Base-by-base conservation (phyloP, 2,888 invertebrate genomes). In the Didymodactylos carnosus region DNA sequence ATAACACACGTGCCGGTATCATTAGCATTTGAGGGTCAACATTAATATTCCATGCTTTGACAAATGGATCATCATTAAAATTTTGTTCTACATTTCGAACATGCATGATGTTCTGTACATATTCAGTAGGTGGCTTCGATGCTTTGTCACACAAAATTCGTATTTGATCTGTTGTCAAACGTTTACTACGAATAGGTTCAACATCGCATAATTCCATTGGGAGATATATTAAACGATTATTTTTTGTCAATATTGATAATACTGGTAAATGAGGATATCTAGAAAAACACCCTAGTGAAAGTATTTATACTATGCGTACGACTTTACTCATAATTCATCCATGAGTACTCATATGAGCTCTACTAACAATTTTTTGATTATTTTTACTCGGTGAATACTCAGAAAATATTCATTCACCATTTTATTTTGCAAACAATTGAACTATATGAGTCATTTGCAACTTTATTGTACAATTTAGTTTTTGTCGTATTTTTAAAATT, bases 51-150 rank as follows among this genome's bases (percentile, higher is more conserved):
- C 62, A 74, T 46, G 71, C 71, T 16, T 39, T 41, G 1, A 74
- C 14, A 71, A 74, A 40, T 19, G 74, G 74, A 46, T 74, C 74
- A 27, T 71, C 14, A 10, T 74, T 49, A 35, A 74, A 51, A 35
- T 62, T 29, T 10, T 62, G 35, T 62, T 29, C 1, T 0, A n/a
- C 3, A 62, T 29, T 62, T 16, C 62, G 62, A 23, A 74, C 62
- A 19, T 29, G 19, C 1, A 25, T 69, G 43, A 71, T 74, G 11
- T 53, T 25, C 19, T 74, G 5, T 35, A 1, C 6, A n/a, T 62
- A 62, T 2, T 62, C 27, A 7, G 23, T 10, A 1, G 74, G 53
- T 7, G 19, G 14, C 11, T 71, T 19, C 1, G 74, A 71, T 14
- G 74, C 35, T 23, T 25, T 40, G 25, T 11, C 16, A 39, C 71